Evolutionary conservation across 2,113 vertebrate genomes (phyloP).

Genomic region (Monopterus albus): DNA sequence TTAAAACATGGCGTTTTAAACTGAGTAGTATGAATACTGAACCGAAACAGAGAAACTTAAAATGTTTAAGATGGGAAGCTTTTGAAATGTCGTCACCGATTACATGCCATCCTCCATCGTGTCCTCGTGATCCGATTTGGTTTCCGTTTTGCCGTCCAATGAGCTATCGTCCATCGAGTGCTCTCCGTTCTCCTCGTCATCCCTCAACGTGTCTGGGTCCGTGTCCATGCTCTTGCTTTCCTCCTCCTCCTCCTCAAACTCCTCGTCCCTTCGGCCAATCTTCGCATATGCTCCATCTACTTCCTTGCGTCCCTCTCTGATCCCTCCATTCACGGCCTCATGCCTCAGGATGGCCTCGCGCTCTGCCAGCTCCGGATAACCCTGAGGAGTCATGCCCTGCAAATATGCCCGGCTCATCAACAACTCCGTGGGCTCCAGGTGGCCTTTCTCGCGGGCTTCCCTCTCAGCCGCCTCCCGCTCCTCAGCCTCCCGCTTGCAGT

Average conservation of each 20-base stretch:
- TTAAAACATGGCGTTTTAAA: constrained; percentile 90
- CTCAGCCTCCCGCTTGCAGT: constrained; percentile 99
- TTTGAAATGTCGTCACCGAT: constrained; percentile 87
- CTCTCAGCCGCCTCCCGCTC: constrained; percentile 96
- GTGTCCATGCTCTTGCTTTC: constrained; percentile 99
- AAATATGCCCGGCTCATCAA: constrained; percentile 97
- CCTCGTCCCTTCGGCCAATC: constrained; percentile 92
- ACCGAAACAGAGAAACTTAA: constrained; percentile 59
- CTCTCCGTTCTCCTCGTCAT: constrained; percentile 97
- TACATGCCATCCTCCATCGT: constrained; percentile 97
- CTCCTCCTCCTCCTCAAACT: constrained; percentile 98
- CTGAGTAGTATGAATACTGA: constrained; percentile 92
- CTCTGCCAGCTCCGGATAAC: constrained; percentile 95
- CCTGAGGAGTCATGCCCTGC: constrained; percentile 95
- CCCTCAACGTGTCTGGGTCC: constrained; percentile 96
- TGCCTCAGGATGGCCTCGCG: constrained; percentile 92
- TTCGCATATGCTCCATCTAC: constrained; percentile 91
- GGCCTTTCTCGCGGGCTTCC: constrained; percentile 96
- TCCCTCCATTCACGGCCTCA: constrained; percentile 87
- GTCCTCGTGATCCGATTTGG: constrained; percentile 99
- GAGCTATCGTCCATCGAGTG: constrained; percentile 99
- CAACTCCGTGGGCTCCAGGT: constrained; percentile 96
- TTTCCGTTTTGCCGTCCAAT: constrained; percentile 98
- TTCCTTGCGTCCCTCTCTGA: constrained; percentile 92
- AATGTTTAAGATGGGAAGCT: constrained; percentile 83